phyloP scores from a whole-genome alignment of 2,888 invertebrate species.

The Agonopterix arenella region DNA sequence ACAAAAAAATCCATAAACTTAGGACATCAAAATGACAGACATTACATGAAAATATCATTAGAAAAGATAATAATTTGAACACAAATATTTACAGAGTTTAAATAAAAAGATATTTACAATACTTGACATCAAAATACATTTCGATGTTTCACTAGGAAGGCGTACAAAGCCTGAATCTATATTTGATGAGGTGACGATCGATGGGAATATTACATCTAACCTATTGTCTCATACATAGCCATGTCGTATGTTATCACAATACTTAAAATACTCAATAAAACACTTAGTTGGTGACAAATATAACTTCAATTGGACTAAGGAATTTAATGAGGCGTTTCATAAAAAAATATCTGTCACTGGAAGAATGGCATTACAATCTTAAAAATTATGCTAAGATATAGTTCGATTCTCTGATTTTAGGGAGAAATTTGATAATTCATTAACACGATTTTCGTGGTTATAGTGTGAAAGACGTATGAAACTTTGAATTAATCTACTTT shows the following conservation, averaged over 20 bases:
- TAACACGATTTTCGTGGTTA: too few relatives aligned
- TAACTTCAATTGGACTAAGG: conserved; percentile 24
- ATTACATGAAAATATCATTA: conserved; percentile 6
- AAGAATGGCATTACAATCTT: too few relatives aligned
- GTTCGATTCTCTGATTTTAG: too few relatives aligned
- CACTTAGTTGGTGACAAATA: background rate
- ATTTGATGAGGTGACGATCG: background rate
- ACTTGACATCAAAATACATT: conserved; percentile 8
- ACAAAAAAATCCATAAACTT: too few relatives aligned
- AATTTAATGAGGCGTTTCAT: conserved; percentile 1
- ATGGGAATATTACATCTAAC: conserved; percentile 3
- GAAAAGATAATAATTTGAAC: conserved; percentile 1
- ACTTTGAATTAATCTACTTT: too few relatives aligned
- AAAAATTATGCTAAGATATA: too few relatives aligned
- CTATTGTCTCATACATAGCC: conserved; percentile 12
- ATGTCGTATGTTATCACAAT: conserved; percentile 14
- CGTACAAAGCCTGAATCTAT: too few relatives aligned
- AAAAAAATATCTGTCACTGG: too few relatives aligned
- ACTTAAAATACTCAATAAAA: conserved; percentile 6
- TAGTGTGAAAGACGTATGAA: too few relatives aligned
- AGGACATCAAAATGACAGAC: background rate
- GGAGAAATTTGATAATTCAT: too few relatives aligned
- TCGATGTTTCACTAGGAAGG: conserved; percentile 5
- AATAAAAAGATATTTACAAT: conserved; percentile 11
- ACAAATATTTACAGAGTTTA: conserved; percentile 4